These are phyloP conservation scores for Chitala chitala DNA, from an alignment of 2,113 vertebrate genomes.

Conservation along the genomic window DNA sequence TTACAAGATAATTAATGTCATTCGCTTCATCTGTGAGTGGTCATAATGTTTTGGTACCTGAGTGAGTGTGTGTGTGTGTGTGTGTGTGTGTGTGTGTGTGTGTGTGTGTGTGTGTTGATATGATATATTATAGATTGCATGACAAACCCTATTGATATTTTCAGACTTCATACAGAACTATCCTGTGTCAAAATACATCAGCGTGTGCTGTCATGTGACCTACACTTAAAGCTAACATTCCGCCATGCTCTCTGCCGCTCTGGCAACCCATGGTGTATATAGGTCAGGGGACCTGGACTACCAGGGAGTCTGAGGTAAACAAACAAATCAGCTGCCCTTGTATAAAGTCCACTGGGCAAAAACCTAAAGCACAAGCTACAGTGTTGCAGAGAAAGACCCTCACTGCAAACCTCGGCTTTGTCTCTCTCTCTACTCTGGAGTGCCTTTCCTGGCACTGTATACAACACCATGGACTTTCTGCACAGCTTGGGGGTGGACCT, in stretches of 20 bases:
- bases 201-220: neutral
- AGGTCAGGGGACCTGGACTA: slow-evolving; percentile 43
- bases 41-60: no score
- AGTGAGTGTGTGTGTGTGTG: no score
- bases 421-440: slow-evolving; percentile 9
- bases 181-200: neutral
- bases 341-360: slow-evolving; percentile 61
- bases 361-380: slow-evolving; percentile 22
- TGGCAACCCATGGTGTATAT: slow-evolving; percentile 34
- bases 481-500: slow-evolving; percentile 74
- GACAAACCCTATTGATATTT: neutral
- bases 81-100: neutral
- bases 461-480: slow-evolving; percentile 69
- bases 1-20: no score
- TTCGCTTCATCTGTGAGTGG: no score
- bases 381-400: slow-evolving; percentile 3
- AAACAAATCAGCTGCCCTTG: slow-evolving; percentile 61
- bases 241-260: neutral
- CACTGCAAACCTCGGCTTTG: neutral
- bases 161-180: neutral
- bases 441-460: slow-evolving; percentile 34
- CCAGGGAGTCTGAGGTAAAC: slow-evolving; percentile 42
- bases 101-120: neutral
- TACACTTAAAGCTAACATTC: neutral
- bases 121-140: neutral